A percentile compares a stretch with the other conserved stretches of the same genome.
phyloP scores from a whole-genome alignment of 1,140 invertebrate genomes.

The Zaprionus kolodkinae region DNA sequence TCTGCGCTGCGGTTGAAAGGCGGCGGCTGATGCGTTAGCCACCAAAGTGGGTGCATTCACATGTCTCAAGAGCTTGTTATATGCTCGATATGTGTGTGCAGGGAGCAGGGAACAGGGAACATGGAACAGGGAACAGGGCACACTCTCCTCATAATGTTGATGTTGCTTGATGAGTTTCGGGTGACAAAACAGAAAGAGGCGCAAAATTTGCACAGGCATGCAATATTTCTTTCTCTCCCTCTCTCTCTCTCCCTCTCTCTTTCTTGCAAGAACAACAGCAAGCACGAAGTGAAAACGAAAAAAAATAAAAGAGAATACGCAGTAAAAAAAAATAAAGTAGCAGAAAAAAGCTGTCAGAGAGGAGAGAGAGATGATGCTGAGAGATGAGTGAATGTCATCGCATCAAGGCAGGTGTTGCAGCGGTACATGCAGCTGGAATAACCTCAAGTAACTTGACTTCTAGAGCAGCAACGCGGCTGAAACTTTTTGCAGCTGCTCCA shows the following conservation, averaged over 20 bases:
- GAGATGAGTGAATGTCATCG: constrained; percentile 3
- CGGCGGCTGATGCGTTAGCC: constrained; percentile 50
- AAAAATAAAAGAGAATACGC: neutral
- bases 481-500: constrained; percentile 1
- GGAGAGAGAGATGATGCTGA: no score
- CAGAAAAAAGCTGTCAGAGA: neutral
- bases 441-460: constrained; percentile 14
- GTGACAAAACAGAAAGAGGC: constrained; percentile 79
- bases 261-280: constrained; percentile 36
- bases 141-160: constrained; percentile 53
- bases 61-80: constrained; percentile 84
- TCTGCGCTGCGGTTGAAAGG: constrained; percentile 31
- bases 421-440: neutral
- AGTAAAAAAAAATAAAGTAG: neutral
- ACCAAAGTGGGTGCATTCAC: constrained; percentile 84
- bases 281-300: neutral
- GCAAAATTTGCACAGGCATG: constrained; percentile 78
- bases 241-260: no score
- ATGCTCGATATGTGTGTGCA: constrained; percentile 77
- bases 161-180: constrained; percentile 73
- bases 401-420: constrained; percentile 24
- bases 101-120: constrained; percentile 17
- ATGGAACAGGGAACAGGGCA: constrained; percentile 15
- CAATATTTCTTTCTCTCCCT: constrained; percentile 54
- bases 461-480: neutral